Conservation (phyloP, 2,888 invertebrate species). For the Phengaris arion region DNA sequence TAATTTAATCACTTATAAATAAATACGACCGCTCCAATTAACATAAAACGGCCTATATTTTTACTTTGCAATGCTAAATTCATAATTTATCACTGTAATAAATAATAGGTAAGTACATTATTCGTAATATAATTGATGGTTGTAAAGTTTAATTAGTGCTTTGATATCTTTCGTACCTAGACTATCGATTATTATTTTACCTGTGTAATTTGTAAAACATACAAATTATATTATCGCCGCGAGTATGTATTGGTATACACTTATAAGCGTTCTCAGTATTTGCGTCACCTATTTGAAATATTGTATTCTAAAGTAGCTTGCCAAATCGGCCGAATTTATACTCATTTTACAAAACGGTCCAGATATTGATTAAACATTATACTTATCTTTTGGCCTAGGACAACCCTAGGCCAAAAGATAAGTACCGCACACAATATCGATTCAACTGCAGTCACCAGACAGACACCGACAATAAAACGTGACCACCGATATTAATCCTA, state of each 20-base stretch:
- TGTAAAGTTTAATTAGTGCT: not conserved
- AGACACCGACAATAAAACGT: conserved; percentile 1
- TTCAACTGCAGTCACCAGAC: conserved; percentile 1
- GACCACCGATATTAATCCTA: conserved; percentile 8
- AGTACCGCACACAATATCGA: not conserved
- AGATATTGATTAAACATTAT: not conserved
- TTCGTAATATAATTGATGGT: not conserved
- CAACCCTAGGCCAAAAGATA: conserved; percentile 11
- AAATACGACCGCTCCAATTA: not conserved
- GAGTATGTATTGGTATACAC: too few relatives aligned
- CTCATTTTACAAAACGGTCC: not conserved
- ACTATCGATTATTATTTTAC: not conserved
- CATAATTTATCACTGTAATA: conserved; percentile 5
- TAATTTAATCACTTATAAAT: not conserved
- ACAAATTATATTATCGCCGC: not conserved
- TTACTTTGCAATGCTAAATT: conserved; percentile 11
- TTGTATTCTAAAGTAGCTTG: not conserved
- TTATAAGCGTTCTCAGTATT: not conserved
- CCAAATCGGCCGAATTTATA: not conserved
- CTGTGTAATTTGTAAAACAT: not conserved
- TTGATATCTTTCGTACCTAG: conserved; percentile 2
- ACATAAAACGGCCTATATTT: conserved; percentile 11
- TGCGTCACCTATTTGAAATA: not conserved
- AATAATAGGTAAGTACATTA: not conserved
- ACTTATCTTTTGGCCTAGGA: too few relatives aligned